Conservation (phyloP, 2,113 vertebrate species). For the Sterna hirundo region DNA sequence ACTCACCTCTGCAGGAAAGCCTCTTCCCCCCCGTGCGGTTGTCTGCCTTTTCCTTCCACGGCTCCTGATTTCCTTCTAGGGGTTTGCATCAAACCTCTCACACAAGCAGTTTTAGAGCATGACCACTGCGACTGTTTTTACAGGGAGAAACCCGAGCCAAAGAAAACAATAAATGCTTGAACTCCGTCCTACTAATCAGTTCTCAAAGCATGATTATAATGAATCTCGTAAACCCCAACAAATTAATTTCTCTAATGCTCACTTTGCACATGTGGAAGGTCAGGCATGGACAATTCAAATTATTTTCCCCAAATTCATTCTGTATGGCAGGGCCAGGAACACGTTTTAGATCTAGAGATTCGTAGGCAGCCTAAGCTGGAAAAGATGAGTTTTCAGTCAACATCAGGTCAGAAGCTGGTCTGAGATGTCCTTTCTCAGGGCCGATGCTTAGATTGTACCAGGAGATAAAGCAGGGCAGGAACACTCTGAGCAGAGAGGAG, state of each 20-base stretch:
- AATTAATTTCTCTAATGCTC: not conserved
- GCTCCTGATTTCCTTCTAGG: conserved; percentile 36
- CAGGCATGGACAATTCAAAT: not conserved
- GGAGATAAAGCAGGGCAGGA: not conserved
- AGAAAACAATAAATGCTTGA: conserved; percentile 1
- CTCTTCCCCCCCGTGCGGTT: not conserved
- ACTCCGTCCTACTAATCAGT: not conserved
- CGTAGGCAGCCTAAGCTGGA: not conserved
- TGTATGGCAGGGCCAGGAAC: not conserved
- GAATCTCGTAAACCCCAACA: not conserved
- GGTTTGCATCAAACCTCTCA: not conserved
- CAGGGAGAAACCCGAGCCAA: not conserved
- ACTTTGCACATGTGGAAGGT: not conserved
- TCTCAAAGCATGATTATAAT: not conserved
- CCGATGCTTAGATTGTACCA: not conserved
- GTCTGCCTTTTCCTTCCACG: not conserved
- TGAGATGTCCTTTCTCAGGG: not conserved
- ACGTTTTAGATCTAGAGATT: not conserved
- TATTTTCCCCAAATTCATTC: not conserved
- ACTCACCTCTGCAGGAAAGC: conserved; percentile 52
- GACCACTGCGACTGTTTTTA: not conserved
- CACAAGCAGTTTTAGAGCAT: not conserved
- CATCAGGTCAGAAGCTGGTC: not conserved
- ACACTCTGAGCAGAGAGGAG: not conserved
- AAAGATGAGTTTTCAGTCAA: not conserved